Evolutionary conservation across 92 coral and sea anemone genomes (phyloP).

Genomic region (Bergia puertoricense): DNA sequence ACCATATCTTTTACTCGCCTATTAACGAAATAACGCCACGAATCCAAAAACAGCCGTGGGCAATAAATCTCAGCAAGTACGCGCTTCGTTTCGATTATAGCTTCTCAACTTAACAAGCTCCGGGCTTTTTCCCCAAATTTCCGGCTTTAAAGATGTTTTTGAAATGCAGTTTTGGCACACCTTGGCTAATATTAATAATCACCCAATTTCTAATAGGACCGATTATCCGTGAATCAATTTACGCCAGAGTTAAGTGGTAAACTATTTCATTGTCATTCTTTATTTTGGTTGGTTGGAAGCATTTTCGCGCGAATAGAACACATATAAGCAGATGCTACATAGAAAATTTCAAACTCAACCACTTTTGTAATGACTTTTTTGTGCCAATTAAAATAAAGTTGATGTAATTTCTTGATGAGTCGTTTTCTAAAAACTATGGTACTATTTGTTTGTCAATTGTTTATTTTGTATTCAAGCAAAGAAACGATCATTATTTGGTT

Average conservation of each 20-base stretch:
- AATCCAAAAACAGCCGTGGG: conserved; percentile 20
- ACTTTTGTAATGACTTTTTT: neutral
- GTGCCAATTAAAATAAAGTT: neutral
- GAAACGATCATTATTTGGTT: neutral
- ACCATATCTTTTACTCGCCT: neutral
- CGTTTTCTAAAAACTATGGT: neutral
- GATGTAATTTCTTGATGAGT: neutral
- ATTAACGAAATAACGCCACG: neutral
- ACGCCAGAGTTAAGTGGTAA: neutral
- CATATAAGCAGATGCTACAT: neutral
- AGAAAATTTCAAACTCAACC: neutral
- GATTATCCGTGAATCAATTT: conserved; percentile 11
- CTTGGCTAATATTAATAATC: neutral
- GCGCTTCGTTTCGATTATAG: neutral
- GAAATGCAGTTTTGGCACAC: neutral
- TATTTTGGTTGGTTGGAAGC: conserved; percentile 18
- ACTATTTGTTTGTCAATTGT: neutral
- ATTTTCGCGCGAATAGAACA: conserved; percentile 3
- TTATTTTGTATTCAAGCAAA: neutral
- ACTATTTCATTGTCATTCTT: neutral
- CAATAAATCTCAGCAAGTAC: conserved; percentile 29
- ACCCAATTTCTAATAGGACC: neutral
- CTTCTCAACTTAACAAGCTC: neutral
- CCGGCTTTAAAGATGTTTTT: neutral
- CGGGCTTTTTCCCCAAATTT: neutral